Evolutionary conservation across 2,888 invertebrate genomes (phyloP).

Genomic region (Dolichopus griseipennis): DNA sequence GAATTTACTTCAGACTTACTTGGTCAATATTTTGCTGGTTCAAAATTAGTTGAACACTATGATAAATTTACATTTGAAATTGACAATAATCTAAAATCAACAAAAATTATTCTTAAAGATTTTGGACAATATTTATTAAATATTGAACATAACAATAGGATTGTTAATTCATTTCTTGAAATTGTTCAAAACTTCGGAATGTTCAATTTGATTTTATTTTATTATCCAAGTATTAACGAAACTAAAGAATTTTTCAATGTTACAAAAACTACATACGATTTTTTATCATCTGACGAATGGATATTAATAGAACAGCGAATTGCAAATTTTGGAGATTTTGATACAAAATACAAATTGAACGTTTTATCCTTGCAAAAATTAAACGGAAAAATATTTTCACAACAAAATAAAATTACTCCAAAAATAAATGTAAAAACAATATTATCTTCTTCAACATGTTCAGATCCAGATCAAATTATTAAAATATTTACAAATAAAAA

Average conservation of each 20-base stretch:
- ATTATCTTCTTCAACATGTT: constrained; percentile 22
- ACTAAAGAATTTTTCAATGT: constrained; percentile 27
- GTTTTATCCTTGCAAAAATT: constrained; percentile 32
- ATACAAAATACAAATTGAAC: constrained; percentile 34
- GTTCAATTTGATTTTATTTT: constrained; percentile 31
- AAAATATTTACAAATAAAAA: constrained; percentile 23
- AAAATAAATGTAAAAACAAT: constrained; percentile 22
- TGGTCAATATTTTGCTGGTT: constrained; percentile 35
- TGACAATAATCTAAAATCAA: constrained; percentile 26
- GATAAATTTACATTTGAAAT: constrained; percentile 31
- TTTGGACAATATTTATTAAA: constrained; percentile 34
- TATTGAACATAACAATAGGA: constrained; percentile 35
- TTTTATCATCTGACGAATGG: constrained; percentile 35
- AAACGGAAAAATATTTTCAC: constrained; percentile 25
- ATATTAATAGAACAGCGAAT: constrained; percentile 37
- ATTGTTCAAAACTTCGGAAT: constrained; percentile 30
- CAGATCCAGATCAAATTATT: constrained; percentile 24
- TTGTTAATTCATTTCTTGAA: constrained; percentile 38
- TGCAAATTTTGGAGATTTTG: constrained; percentile 37
- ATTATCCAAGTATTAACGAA: constrained; percentile 31
- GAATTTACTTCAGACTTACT: constrained; percentile 36
- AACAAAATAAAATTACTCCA: constrained; percentile 17
- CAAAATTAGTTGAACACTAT: constrained; percentile 35
- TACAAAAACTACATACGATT: constrained; percentile 27
- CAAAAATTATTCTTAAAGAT: constrained; percentile 27